Conservation (phyloP, 2,113 vertebrate species). For the Colistium nudipinnis region DNA sequence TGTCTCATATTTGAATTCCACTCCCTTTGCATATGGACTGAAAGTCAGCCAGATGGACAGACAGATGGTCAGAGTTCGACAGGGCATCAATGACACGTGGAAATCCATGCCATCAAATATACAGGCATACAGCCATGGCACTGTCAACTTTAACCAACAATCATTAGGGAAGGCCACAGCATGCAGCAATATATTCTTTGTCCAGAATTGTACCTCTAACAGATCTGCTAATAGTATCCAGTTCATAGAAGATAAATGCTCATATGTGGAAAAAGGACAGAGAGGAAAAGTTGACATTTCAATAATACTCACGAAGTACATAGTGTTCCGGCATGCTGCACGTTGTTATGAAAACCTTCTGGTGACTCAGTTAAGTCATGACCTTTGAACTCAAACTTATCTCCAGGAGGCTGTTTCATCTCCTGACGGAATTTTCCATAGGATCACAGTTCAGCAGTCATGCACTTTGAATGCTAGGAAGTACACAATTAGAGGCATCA, state of each 20-base stretch:
- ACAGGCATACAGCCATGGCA: constrained; percentile 14
- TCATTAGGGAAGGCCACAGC: background rate
- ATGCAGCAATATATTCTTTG: background rate
- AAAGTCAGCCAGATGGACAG: constrained; percentile 64
- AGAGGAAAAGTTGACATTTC: background rate
- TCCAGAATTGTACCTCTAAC: background rate
- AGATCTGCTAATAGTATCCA: background rate
- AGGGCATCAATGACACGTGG: constrained; percentile 39
- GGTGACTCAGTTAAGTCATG: constrained; percentile 21
- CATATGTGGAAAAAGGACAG: background rate
- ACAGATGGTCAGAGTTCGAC: constrained; percentile 66
- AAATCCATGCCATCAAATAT: background rate
- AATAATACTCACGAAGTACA: background rate
- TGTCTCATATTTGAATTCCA: background rate
- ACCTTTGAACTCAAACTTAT: constrained; percentile 42
- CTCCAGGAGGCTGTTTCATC: constrained; percentile 30
- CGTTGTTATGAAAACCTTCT: constrained; percentile 10
- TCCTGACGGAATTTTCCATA: constrained; percentile 10
- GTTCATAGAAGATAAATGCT: too few species aligned
- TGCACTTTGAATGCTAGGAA: constrained; percentile 4
- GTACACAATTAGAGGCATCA: background rate
- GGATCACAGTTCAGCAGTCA: constrained; percentile 22
- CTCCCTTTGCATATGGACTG: constrained; percentile 21
- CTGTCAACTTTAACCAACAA: background rate
- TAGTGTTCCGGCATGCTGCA: background rate